phyloP scores from a whole-genome alignment of 2,113 vertebrate species.

The Naja naja region DNA sequence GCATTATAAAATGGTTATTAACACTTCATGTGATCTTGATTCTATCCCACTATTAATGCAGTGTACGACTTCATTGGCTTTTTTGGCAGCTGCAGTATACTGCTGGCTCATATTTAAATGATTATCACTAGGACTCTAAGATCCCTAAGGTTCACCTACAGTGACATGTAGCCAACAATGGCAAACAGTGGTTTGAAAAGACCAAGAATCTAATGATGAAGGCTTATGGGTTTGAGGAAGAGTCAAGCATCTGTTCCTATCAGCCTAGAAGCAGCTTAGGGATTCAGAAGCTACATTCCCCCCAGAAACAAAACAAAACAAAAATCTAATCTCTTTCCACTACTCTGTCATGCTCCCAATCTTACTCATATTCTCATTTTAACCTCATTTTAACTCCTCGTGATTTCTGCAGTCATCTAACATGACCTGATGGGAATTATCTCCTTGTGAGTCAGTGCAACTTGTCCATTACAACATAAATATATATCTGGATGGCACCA shows the following conservation, averaged over 20 bases:
- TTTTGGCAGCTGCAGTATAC: neutral
- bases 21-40: neutral
- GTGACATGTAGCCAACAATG: neutral
- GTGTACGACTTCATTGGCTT: neutral
- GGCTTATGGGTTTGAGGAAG: too few species aligned
- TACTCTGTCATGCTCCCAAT: neutral
- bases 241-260: neutral
- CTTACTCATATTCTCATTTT: neutral
- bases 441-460: neutral
- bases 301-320: too few species aligned
- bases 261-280: neutral
- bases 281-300: neutral
- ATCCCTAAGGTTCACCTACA: neutral
- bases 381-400: neutral
- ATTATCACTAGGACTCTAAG: neutral
- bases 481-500: conserved; percentile 15
- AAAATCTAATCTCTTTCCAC: neutral
- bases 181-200: neutral
- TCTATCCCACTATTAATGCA: neutral
- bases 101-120: neutral
- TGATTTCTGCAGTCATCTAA: neutral
- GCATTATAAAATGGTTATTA: neutral
- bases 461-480: conserved; percentile 6
- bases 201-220: neutral
- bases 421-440: conserved; percentile 10